Conservation (phyloP, 1,140 invertebrate genomes). For the Drosophila persimilis region DNA sequence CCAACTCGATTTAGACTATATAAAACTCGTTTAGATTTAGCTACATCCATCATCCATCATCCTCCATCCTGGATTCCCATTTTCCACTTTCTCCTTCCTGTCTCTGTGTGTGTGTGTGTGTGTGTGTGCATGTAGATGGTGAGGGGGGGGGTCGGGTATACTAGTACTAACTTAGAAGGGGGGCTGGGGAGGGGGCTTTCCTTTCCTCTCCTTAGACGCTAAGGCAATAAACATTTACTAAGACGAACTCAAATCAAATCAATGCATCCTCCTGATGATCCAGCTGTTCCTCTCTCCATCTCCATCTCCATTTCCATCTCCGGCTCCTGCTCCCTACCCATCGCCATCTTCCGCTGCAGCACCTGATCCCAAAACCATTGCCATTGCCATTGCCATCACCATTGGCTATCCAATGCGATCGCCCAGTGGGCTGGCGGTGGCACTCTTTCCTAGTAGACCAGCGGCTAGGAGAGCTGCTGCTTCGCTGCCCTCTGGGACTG, state of each 20-base stretch:
- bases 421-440: too few species aligned
- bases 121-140: background rate
- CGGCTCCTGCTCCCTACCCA: background rate
- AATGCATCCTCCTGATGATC: conserved; percentile 30
- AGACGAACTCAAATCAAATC: conserved; percentile 42
- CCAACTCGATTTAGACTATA: background rate
- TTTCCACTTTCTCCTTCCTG: background rate
- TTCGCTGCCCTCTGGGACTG: conserved; percentile 5
- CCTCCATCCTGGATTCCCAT: background rate
- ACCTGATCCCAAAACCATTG: too few species aligned
- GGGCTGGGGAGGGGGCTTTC: background rate
- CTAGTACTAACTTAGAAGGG: too few species aligned
- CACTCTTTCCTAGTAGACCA: conserved; percentile 17
- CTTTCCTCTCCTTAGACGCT: conserved; percentile 11
- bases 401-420: background rate
- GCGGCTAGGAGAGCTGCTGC: conserved; percentile 13
- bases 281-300: conserved; percentile 4
- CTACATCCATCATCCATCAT: too few species aligned
- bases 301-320: conserved; percentile 6
- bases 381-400: conserved; percentile 9
- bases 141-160: too few species aligned
- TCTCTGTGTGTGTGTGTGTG: background rate
- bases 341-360: conserved; percentile 1
- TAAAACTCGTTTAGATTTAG: too few species aligned
- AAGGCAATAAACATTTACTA: conserved; percentile 35